Percentiles rank a stretch among this genome's conserved stretches.
Conservation (phyloP, 2,797 vertebrate species). For the Arctocebus calabarensis region DNA sequence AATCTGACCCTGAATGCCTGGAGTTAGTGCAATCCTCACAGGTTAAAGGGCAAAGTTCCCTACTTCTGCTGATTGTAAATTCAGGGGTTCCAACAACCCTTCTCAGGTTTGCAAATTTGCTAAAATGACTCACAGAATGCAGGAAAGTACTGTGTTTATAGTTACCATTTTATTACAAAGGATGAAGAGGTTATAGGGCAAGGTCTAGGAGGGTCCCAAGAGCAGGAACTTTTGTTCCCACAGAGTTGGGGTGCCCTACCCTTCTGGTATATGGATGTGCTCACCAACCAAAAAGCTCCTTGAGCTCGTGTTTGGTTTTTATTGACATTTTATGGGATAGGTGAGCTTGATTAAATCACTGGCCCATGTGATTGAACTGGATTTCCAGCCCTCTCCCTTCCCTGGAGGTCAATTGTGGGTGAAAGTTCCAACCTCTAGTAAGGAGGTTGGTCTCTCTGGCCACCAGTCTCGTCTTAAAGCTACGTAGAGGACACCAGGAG, state of each 20-base stretch:
- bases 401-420: too few relatives aligned
- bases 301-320: neutral
- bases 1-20: neutral
- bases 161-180: neutral
- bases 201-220: neutral
- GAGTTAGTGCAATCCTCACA: neutral
- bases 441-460: neutral
- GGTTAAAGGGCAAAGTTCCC: neutral
- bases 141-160: rapidly evolving
- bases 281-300: neutral
- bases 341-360: neutral
- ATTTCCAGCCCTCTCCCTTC: neutral
- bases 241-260: neutral
- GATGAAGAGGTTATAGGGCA: rapidly evolving
- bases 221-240: neutral
- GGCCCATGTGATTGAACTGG: neutral
- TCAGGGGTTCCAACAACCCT: neutral
- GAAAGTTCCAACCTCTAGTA: neutral
- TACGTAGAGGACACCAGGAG: neutral
- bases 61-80: neutral
- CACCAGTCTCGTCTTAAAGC: neutral
- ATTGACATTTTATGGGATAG: neutral
- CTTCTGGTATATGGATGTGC: neutral
- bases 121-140: neutral
- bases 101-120: neutral